These are phyloP conservation scores for Melanerpes aurifrons DNA, from an alignment of 2,113 vertebrate genomes.

Conservation along the genomic window DNA sequence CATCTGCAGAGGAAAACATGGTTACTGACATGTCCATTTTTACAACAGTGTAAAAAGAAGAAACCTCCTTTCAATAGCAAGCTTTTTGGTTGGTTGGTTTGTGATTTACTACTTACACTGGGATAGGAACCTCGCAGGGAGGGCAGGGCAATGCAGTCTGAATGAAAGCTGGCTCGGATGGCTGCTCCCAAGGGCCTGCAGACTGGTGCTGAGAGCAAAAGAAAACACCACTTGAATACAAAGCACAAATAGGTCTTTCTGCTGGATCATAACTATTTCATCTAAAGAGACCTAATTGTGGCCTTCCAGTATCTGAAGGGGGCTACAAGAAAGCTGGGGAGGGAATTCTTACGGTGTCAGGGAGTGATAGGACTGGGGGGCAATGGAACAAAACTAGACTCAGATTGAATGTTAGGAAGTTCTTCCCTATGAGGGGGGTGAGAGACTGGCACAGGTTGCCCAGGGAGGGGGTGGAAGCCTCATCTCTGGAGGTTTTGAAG, in stretches of 20 bases:
- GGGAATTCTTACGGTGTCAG: too few species aligned
- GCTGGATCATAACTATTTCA: neutral
- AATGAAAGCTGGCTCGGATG: constrained; percentile 84
- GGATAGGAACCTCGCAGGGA: constrained; percentile 87
- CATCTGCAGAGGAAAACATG: neutral
- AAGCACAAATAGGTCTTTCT: neutral
- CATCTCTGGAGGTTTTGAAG: too few species aligned
- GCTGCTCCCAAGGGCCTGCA: constrained; percentile 92
- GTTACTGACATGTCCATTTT: neutral
- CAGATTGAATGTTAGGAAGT: too few species aligned
- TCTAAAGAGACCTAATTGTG: neutral
- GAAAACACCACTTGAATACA: neutral
- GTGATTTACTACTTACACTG: constrained; percentile 79
- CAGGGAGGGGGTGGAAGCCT: too few species aligned
- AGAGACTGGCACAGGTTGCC: too few species aligned
- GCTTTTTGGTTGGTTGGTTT: neutral
- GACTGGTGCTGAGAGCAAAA: constrained; percentile 81
- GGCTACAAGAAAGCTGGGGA: too few species aligned
- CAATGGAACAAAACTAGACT: too few species aligned
- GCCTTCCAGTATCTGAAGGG: too few species aligned
- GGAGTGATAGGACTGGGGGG: too few species aligned
- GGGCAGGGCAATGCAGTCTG: constrained; percentile 89
- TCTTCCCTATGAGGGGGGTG: too few species aligned
- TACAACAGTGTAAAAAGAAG: neutral
- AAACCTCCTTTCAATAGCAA: neutral